Conservation (phyloP, 2,888 invertebrate genomes). For the Ophion ellenae region DNA sequence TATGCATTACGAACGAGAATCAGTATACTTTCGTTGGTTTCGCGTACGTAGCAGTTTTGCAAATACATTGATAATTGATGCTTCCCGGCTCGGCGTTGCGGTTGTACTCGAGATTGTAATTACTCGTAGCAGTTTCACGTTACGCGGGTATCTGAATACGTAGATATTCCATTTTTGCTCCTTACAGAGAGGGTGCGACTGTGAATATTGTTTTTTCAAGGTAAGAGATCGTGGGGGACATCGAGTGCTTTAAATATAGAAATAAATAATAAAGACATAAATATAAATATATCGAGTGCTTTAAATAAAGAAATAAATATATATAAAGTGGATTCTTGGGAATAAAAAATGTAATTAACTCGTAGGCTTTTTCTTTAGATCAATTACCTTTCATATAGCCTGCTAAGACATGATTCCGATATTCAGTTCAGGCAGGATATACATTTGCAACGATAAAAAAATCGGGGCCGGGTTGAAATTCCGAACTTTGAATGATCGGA, state of each 20-base stretch:
- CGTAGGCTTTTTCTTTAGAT: too few relatives aligned
- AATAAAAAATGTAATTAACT: too few relatives aligned
- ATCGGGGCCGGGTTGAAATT: too few relatives aligned
- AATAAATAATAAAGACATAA: too few relatives aligned
- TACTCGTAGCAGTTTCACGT: not conserved
- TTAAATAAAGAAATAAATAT: too few relatives aligned
- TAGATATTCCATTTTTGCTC: conserved; percentile 3
- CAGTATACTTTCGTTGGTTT: not conserved
- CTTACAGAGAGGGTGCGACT: not conserved
- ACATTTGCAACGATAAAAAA: too few relatives aligned
- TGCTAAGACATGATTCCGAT: too few relatives aligned
- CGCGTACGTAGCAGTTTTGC: conserved; percentile 7
- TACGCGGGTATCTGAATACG: not conserved
- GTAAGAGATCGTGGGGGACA: not conserved
- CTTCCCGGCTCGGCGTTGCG: not conserved
- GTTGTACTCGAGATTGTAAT: not conserved
- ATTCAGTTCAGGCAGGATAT: too few relatives aligned
- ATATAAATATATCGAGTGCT: not conserved
- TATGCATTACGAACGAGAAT: conserved; percentile 13
- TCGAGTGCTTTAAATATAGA: not conserved
- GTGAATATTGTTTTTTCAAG: not conserved
- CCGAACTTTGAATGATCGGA: too few relatives aligned
- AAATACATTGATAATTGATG: not conserved
- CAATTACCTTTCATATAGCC: too few relatives aligned
- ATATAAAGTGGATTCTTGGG: too few relatives aligned